Evolutionary conservation across 2,888 invertebrate species (phyloP).

Genomic region (Pheosia gnoma): DNA sequence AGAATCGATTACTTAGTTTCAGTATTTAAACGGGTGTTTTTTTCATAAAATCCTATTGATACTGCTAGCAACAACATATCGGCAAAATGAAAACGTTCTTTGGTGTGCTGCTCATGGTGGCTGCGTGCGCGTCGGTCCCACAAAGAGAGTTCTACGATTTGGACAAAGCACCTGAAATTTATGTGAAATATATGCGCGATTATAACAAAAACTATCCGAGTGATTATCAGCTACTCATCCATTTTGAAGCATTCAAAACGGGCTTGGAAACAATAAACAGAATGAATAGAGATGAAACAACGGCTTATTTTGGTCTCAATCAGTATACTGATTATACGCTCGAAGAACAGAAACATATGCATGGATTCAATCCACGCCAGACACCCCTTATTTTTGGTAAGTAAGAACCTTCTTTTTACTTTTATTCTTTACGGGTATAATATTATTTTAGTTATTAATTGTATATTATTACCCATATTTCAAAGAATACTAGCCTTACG

Average conservation of each 20-base stretch:
- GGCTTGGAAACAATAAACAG: constrained; percentile 5
- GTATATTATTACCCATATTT: too few relatives aligned
- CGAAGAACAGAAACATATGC: background rate
- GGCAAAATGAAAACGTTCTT: constrained; percentile 1
- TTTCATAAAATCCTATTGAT: background rate
- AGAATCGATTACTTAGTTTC: constrained; percentile 4
- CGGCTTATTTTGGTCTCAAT: constrained; percentile 11
- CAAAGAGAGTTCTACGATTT: constrained; percentile 10
- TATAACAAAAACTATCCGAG: constrained; percentile 14
- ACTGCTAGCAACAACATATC: background rate
- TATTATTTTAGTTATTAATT: too few relatives aligned
- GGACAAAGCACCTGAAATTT: constrained; percentile 17
- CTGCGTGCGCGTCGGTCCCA: background rate
- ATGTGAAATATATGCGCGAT: constrained; percentile 12
- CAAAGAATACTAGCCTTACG: too few relatives aligned
- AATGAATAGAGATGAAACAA: background rate
- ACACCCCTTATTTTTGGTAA: background rate
- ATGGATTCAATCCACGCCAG: background rate
- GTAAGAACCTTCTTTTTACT: background rate
- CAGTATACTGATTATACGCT: constrained; percentile 6
- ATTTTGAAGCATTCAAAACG: constrained; percentile 17
- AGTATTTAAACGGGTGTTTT: constrained; percentile 3
- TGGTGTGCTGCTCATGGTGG: background rate
- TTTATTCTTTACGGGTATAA: too few relatives aligned
- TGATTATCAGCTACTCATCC: constrained; percentile 7